These are phyloP conservation scores for Phyllotis vaccarum DNA, from an alignment of 2,797 vertebrate genomes.

Conservation along the genomic window DNA sequence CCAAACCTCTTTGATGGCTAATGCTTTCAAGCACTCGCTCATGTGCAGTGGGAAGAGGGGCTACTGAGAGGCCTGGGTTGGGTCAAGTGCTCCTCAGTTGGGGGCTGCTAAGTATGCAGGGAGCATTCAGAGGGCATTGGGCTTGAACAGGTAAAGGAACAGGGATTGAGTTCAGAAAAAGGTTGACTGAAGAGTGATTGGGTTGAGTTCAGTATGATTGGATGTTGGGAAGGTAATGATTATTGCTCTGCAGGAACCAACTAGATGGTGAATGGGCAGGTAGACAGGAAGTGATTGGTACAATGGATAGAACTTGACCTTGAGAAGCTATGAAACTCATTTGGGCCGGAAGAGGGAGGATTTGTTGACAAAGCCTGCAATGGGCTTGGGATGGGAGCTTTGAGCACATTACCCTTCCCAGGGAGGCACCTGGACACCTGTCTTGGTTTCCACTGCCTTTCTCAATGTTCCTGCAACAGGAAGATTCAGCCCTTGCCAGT, in stretches of 20 bases:
- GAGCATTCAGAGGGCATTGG: background rate
- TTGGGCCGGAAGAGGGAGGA: background rate
- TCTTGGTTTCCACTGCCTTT: background rate
- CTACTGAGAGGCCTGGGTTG: background rate
- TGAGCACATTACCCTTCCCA: background rate
- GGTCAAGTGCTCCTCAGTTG: background rate
- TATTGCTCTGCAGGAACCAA: background rate
- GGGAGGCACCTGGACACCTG: background rate
- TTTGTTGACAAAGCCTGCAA: background rate
- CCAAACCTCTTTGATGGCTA: constrained; percentile 25
- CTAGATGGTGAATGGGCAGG: background rate
- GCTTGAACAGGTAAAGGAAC: background rate
- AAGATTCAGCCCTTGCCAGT: background rate
- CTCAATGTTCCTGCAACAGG: background rate
- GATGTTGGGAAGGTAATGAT: background rate
- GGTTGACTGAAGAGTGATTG: background rate
- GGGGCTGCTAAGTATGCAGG: background rate
- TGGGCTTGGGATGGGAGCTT: background rate
- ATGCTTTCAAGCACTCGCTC: constrained; percentile 4
- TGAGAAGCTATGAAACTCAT: background rate
- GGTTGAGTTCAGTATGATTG: background rate
- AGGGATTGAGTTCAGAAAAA: background rate
- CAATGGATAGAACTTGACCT: constrained; percentile 45
- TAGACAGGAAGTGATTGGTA: constrained; percentile 45
- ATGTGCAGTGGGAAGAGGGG: background rate